These are phyloP conservation scores for Drosophila grimshawi DNA, from an alignment of 1,140 invertebrate species.

Conservation along the genomic window DNA sequence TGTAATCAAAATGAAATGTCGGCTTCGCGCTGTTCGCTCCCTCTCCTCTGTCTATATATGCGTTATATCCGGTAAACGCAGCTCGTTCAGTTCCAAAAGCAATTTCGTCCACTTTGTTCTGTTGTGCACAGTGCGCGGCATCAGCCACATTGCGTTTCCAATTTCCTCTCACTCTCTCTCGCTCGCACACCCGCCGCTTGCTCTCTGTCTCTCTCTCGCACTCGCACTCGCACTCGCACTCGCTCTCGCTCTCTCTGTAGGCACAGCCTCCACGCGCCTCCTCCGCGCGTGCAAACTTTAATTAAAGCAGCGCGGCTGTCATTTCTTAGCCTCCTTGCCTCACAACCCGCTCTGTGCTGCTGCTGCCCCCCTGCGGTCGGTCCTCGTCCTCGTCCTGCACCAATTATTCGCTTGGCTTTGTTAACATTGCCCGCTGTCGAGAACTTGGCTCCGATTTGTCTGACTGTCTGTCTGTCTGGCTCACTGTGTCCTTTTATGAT, in stretches of 20 bases:
- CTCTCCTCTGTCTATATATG: neutral
- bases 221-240: conserved; percentile 31
- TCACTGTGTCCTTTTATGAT: conserved; percentile 62
- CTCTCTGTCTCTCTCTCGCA: neutral
- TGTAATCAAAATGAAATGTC: conserved; percentile 76
- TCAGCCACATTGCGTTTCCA: conserved; percentile 81
- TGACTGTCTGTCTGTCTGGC: conserved; percentile 3
- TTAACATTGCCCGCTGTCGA: conserved; percentile 57
- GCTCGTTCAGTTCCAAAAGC: conserved; percentile 64
- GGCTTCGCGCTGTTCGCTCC: conserved; percentile 13
- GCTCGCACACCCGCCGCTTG: neutral
- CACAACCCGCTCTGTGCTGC: neutral
- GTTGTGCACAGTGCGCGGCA: conserved; percentile 74
- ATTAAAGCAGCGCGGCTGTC: conserved; percentile 77
- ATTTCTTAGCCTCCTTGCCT: conserved; percentile 69
- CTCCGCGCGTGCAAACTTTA: conserved; percentile 63
- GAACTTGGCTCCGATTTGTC: conserved; percentile 40
- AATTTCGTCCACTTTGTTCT: conserved; percentile 82
- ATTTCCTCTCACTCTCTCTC: conserved; percentile 25
- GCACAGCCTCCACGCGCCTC: conserved; percentile 49
- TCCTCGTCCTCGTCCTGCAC: conserved; percentile 39
- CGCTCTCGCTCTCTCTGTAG: conserved; percentile 38
- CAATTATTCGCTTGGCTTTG: conserved; percentile 82
- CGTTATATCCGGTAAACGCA: conserved; percentile 26
- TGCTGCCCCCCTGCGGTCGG: neutral